A percentile compares a stretch with the other conserved stretches of the same genome.
These are phyloP conservation scores for Chironomus riparius DNA, from an alignment of 2,888 invertebrate genomes.

Conservation along the genomic window DNA sequence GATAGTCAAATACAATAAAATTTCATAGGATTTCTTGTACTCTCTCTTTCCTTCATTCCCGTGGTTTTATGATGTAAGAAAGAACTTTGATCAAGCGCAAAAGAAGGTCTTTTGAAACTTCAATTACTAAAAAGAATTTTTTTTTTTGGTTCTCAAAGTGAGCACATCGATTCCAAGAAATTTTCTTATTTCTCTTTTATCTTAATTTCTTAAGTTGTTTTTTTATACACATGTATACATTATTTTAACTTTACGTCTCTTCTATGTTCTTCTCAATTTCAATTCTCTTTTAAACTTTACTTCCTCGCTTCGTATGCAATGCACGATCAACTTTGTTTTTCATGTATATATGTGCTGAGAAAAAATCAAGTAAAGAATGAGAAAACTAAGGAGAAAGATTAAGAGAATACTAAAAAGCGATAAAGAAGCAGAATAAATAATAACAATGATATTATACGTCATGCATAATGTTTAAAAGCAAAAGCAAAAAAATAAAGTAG, in stretches of 20 bases:
- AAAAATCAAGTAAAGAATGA: background rate
- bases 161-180: slow-evolving; percentile 13
- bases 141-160: background rate
- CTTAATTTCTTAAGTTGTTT: slow-evolving; percentile 8
- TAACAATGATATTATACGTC: slow-evolving; percentile 7
- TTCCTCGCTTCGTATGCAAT: background rate
- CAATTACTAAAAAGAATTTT: background rate
- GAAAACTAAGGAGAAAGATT: background rate
- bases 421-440: background rate
- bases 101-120: background rate
- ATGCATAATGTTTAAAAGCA: background rate
- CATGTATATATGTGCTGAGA: too few relatives aligned
- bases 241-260: background rate
- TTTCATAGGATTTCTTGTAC: too few relatives aligned
- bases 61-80: background rate
- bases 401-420: background rate
- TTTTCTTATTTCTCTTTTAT: slow-evolving; percentile 10
- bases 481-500: background rate
- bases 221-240: background rate
- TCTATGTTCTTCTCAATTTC: background rate
- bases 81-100: background rate
- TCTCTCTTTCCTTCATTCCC: too few relatives aligned
- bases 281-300: background rate
- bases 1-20: too few relatives aligned
- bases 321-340: background rate